Evolutionary conservation across 1,140 invertebrate species (phyloP), one percentile per base, ranked within the genome.

Genomic region (Drosophila kohkoa): DNA sequence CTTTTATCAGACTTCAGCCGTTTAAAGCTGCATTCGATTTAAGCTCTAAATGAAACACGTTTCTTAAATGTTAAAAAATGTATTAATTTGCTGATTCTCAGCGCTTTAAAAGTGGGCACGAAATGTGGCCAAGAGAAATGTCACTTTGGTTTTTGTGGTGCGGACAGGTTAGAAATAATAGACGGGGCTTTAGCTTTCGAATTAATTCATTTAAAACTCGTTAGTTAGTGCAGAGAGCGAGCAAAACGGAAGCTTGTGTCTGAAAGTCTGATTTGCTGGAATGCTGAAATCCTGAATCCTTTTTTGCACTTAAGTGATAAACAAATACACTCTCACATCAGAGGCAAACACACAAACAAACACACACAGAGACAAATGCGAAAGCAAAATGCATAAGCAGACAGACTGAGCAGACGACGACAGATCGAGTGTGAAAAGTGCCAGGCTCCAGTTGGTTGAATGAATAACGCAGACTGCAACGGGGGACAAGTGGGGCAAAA

Each of bases 291-390:
- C 65, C 73, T 54, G 54, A 55, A 38, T 90, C 86, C 86, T 88
- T 89, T 89, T 89, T 89, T 89, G 78, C 85, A 81, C 85, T 89
- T 89, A 89, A 89, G 88, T 91, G 81, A 88, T 91, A 91, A 91
- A 81, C 83, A 91, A 91, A 91, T 91, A 91, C 78, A 90, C 77
- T 77, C 77, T 77, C 72, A 67, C 68, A 90, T 81, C 72, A 25
- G 52, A 59, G 7, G 55, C 71, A 73, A 67, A 73, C 58, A n/a
- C n/a, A n/a, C n/a, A n/a, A n/a, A n/a, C n/a, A n/a, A n/a, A n/a
- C n/a, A 79, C 75, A 83, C 58, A 79, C 75, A 83, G 75, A 90
- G 75, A 45, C 52, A 43, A 69, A 65, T 54, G 38, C 10, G 54
- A 66, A 73, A 55, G 55, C 75, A 55, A 63, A 25, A 68, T 64